Evolutionary conservation across 2,113 vertebrate genomes (phyloP).

Genomic region (Cheilinus undulatus): DNA sequence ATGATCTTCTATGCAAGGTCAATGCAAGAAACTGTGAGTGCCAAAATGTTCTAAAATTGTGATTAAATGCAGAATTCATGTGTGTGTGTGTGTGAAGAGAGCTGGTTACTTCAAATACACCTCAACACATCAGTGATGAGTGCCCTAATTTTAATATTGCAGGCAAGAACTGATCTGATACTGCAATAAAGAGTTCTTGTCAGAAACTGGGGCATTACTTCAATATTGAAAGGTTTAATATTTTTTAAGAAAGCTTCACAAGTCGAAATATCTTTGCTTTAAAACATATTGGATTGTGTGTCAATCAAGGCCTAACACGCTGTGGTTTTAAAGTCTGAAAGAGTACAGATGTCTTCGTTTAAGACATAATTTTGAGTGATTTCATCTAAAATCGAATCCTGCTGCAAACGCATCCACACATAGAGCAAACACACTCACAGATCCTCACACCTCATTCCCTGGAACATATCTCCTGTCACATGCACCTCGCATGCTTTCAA

Average conservation of each 20-base stretch:
- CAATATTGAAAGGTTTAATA: background rate
- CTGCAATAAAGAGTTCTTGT: no score
- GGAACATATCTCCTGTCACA: constrained; percentile 76
- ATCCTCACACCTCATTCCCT: constrained; percentile 70
- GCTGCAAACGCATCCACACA: constrained; percentile 33
- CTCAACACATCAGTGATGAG: no score
- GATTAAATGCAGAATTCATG: no score
- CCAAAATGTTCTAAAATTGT: no score
- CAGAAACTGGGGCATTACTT: background rate
- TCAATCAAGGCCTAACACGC: background rate
- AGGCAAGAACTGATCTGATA: background rate
- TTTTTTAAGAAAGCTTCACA: background rate
- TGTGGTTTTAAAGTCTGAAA: constrained; percentile 44
- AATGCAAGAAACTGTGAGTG: no score
- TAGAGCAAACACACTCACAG: constrained; percentile 30
- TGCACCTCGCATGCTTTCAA: constrained; percentile 50
- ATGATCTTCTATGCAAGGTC: no score
- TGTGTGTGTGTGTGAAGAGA: no score
- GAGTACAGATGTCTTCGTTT: constrained; percentile 36
- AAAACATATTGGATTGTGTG: background rate
- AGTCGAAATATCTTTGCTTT: background rate
- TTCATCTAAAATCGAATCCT: constrained; percentile 38
- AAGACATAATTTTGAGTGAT: constrained; percentile 40
- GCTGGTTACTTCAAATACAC: no score
- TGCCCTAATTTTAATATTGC: background rate